These are phyloP conservation scores for Tachysurus fulvidraco DNA, from an alignment of 2,113 vertebrate genomes.

Conservation along the genomic window DNA sequence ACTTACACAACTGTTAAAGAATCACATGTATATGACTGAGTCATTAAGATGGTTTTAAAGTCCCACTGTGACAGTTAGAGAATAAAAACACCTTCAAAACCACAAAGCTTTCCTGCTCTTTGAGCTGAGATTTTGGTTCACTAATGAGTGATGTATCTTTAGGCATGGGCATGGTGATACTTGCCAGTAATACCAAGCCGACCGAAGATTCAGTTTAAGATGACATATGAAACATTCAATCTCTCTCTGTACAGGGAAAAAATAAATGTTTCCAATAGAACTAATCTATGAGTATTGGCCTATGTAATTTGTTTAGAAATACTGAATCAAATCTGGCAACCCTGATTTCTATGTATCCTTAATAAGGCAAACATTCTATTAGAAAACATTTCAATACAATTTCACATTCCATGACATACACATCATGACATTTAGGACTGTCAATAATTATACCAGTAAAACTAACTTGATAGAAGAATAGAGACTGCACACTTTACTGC, in stretches of 20 bases:
- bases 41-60: neutral
- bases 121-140: constrained; percentile 39
- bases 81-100: constrained; percentile 11
- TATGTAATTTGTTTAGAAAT: neutral
- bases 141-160: neutral
- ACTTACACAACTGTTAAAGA: neutral
- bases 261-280: neutral
- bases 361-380: neutral
- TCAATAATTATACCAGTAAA: neutral
- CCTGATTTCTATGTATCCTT: neutral
- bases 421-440: neutral
- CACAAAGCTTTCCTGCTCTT: constrained; percentile 15
- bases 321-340: neutral
- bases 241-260: neutral
- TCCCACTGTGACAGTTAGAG: neutral
- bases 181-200: neutral
- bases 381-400: neutral
- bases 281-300: neutral
- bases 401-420: neutral
- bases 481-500: neutral
- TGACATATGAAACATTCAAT: neutral
- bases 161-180: neutral
- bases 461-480: neutral
- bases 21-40: neutral
- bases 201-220: neutral